Percentiles rank a stretch among this genome's conserved stretches.
phyloP scores from a whole-genome alignment of 2,888 invertebrate genomes.

The Anodontia alba region DNA sequence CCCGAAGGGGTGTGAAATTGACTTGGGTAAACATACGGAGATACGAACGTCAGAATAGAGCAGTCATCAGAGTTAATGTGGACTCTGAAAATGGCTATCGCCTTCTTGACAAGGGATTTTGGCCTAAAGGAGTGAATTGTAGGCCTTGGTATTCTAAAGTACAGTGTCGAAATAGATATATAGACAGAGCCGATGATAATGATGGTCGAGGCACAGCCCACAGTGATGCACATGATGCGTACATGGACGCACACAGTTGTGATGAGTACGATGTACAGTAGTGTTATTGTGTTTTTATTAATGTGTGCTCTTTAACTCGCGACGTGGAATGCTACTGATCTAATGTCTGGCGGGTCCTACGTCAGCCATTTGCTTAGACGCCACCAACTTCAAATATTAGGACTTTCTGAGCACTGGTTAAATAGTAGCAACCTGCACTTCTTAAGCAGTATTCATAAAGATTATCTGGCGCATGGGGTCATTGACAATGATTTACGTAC shows the following conservation, averaged over 20 bases:
- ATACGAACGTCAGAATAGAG: not conserved
- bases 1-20: not conserved
- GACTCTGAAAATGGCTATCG: not conserved
- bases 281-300: too few species aligned
- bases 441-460: not conserved
- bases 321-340: not conserved
- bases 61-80: not conserved
- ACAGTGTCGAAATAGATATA: not conserved
- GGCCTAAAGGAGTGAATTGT: not conserved
- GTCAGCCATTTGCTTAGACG: too few species aligned
- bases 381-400: not conserved
- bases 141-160: constrained; percentile 1
- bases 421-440: not conserved
- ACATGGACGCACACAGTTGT: too few species aligned
- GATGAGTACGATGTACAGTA: too few species aligned
- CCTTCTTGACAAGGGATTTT: not conserved
- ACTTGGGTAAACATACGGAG: constrained; percentile 1
- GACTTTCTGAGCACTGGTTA: not conserved
- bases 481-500: not conserved
- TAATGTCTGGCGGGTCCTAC: constrained; percentile 1
- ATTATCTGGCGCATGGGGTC: not conserved
- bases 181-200: not conserved
- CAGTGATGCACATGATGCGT: too few species aligned
- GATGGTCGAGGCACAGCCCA: too few species aligned
- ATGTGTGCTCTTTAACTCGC: not conserved